phyloP scores from a whole-genome alignment of 2,113 vertebrate species.

The Falcunculus frontatus region DNA sequence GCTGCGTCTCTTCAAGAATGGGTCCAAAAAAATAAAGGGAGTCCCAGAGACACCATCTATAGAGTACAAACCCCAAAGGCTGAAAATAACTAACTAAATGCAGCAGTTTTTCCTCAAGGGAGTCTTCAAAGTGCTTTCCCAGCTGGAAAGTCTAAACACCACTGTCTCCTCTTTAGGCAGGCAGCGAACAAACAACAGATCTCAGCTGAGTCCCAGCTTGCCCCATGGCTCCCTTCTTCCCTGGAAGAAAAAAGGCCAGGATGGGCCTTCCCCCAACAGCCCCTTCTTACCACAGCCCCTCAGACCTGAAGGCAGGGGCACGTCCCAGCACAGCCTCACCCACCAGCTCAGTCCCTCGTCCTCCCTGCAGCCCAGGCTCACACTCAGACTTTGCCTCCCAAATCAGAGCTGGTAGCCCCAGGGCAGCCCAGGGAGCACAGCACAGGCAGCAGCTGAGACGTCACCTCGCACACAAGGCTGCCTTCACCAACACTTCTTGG shows the following conservation, averaged over 20 bases:
- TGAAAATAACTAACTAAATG: not conserved
- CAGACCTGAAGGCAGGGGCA: not conserved
- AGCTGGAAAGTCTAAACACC: not conserved
- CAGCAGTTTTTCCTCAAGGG: not conserved
- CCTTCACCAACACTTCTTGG: not conserved
- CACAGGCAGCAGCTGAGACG: not conserved
- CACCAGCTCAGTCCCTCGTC: rapidly evolving
- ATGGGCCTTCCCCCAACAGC: not conserved
- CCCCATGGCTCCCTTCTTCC: not conserved
- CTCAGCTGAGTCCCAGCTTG: not conserved
- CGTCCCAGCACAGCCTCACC: not conserved
- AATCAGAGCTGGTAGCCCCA: not conserved
- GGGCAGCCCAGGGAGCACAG: not conserved
- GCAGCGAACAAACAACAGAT: not conserved
- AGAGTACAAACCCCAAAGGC: not conserved
- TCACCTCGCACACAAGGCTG: not conserved
- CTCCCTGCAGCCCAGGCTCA: not conserved
- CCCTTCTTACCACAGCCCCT: not conserved
- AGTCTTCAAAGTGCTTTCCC: not conserved
- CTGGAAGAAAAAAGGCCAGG: not conserved
- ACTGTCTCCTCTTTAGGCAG: not conserved
- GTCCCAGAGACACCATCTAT: not conserved
- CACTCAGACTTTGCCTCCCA: not conserved
- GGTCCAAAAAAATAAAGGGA: not conserved
- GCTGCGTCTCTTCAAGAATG: not conserved